Evolutionary conservation across 2,113 vertebrate species (phyloP).

Genomic region (Dromas ardeola): DNA sequence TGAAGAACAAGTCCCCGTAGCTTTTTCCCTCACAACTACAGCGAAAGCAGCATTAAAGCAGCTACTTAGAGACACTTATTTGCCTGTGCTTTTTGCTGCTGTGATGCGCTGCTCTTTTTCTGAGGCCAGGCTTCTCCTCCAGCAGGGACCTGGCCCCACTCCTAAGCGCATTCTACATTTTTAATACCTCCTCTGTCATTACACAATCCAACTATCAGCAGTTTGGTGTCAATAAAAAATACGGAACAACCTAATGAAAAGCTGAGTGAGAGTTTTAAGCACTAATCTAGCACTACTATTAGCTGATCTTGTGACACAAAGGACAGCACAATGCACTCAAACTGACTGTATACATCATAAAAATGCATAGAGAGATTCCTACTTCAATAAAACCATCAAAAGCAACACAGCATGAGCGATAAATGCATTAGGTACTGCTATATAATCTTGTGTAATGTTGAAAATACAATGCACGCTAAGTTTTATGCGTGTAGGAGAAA

Average conservation of each 20-base stretch:
- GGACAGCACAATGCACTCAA: neutral
- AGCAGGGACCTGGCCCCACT: neutral
- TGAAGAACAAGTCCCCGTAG: rapidly evolving
- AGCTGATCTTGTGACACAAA: neutral
- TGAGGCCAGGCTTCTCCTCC: neutral
- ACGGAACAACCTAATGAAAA: neutral
- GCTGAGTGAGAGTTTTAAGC: neutral
- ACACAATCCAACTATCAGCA: neutral
- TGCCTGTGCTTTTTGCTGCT: neutral
- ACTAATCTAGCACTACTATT: neutral
- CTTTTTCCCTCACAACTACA: neutral
- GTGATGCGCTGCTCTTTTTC: neutral
- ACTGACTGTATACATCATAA: neutral
- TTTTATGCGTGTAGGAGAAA: neutral
- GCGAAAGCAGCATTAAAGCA: neutral
- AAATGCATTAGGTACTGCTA: neutral
- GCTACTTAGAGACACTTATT: neutral
- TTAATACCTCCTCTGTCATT: neutral
- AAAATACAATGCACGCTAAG: rapidly evolving
- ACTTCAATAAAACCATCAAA: neutral
- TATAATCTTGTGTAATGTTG: rapidly evolving
- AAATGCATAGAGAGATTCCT: neutral
- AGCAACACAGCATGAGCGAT: rapidly evolving
- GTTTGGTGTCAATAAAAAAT: neutral
- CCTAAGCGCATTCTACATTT: neutral